Conservation (phyloP, 2,113 vertebrate genomes). For the Lepidothrix coronata region DNA sequence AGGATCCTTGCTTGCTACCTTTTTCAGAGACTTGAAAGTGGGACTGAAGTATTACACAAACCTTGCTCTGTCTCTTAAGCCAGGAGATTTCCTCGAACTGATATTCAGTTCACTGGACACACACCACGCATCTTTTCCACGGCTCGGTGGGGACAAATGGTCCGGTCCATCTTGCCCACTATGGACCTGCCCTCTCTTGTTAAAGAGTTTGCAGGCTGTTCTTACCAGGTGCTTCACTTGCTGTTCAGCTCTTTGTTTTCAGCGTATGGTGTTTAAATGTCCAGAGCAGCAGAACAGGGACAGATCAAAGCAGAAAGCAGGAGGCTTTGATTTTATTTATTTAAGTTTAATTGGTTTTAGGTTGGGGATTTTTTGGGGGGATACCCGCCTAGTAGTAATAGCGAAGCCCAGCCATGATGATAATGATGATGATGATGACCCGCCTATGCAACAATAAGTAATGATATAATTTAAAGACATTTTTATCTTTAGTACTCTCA, state of each 20-base stretch:
- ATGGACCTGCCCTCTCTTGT: background rate
- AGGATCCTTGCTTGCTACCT: background rate
- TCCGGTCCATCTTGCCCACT: background rate
- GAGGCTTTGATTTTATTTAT: background rate
- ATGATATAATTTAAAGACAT: background rate
- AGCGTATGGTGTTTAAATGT: background rate
- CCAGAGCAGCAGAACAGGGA: background rate
- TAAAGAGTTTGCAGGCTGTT: background rate
- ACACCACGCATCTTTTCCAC: accelerated
- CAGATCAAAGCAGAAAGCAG: background rate
- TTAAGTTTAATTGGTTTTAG: background rate
- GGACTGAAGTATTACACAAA: background rate
- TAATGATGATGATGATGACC: too few species aligned
- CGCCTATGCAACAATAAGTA: background rate
- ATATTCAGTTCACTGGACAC: accelerated
- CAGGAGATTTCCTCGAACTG: background rate
- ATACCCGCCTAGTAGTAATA: background rate
- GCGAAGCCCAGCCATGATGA: too few species aligned
- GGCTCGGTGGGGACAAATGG: accelerated
- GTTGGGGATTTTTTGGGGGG: background rate
- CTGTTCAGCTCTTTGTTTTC: background rate
- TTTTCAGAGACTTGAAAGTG: background rate
- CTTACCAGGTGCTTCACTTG: background rate
- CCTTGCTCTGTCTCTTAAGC: too few species aligned
- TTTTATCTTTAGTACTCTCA: background rate